Evolutionary conservation across 2,797 vertebrate species (phyloP).

Genomic region (Crenichthys baileyi): DNA sequence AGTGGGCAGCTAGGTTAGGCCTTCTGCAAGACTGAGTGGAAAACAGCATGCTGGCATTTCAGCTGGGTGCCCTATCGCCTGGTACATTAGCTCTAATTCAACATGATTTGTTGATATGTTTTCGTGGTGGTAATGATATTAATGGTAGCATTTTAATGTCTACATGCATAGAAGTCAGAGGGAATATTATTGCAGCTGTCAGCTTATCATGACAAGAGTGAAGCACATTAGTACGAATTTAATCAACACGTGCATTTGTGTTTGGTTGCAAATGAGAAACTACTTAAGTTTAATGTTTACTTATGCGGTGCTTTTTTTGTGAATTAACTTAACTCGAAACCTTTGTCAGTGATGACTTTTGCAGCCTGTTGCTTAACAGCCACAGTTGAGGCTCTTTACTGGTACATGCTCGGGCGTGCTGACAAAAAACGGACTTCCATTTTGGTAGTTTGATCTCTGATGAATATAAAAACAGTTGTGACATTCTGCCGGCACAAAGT

Average conservation of each 20-base stretch:
- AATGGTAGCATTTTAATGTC: constrained; percentile 68
- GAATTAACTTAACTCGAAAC: background rate
- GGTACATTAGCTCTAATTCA: constrained; percentile 68
- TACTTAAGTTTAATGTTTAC: constrained; percentile 41
- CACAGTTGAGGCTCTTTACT: constrained; percentile 9
- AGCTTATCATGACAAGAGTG: constrained; percentile 38
- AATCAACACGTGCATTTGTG: constrained; percentile 9
- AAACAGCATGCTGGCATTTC: constrained; percentile 68
- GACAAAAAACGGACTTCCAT: background rate
- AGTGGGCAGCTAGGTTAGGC: constrained; percentile 58
- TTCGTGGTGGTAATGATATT: constrained; percentile 62
- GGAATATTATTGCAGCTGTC: constrained; percentile 60
- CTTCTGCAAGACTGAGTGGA: constrained; percentile 65
- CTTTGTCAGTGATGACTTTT: background rate
- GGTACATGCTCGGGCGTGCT: background rate
- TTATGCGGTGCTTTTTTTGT: constrained; percentile 4
- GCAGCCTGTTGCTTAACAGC: constrained; percentile 3
- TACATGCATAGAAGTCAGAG: constrained; percentile 50
- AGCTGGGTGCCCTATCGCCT: constrained; percentile 43
- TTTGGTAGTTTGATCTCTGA: constrained; percentile 33
- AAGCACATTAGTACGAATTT: constrained; percentile 56
- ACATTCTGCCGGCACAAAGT: constrained; percentile 34
- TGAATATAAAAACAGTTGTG: constrained; percentile 37
- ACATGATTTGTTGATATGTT: constrained; percentile 74
- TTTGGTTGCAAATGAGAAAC: constrained; percentile 23